phyloP scores from a whole-genome alignment of 2,113 vertebrate species.

The Delphinus delphis region DNA sequence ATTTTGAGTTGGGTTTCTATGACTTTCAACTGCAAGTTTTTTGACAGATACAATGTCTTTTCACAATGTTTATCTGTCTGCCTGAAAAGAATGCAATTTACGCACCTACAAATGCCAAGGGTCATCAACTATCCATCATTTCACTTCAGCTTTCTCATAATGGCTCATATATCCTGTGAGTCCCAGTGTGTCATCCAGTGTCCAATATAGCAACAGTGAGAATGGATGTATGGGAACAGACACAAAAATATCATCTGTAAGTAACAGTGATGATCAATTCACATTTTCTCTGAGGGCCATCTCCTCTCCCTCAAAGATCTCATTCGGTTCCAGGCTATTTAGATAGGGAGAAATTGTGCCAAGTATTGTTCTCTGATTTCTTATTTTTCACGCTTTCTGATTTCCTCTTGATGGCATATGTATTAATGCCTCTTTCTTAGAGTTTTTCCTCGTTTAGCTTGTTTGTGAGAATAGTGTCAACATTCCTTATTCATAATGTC shows the following conservation, averaged over 20 bases:
- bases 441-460: slow-evolving; percentile 20
- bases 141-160: neutral
- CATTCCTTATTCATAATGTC: slow-evolving; percentile 30
- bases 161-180: neutral
- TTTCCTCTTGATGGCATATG: slow-evolving; percentile 8
- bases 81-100: slow-evolving; percentile 41
- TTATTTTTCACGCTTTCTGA: slow-evolving; percentile 20
- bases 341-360: neutral
- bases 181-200: neutral
- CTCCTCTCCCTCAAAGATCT: slow-evolving; percentile 21
- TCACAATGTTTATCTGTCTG: neutral
- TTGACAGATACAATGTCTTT: slow-evolving; percentile 4
- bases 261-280: slow-evolving; percentile 19
- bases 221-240: neutral
- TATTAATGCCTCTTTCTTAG: slow-evolving; percentile 7
- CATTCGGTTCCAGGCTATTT: neutral
- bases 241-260: slow-evolving; percentile 18
- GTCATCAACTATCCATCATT: slow-evolving; percentile 40
- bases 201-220: slow-evolving; percentile 16
- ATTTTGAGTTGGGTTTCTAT: slow-evolving; percentile 22
- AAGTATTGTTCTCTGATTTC: neutral
- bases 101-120: neutral
- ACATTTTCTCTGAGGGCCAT: slow-evolving; percentile 41
- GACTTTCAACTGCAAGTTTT: neutral
- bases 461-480: slow-evolving; percentile 31